Base-by-base conservation (phyloP, 2,113 vertebrate species). In the Elgaria multicarinata region DNA sequence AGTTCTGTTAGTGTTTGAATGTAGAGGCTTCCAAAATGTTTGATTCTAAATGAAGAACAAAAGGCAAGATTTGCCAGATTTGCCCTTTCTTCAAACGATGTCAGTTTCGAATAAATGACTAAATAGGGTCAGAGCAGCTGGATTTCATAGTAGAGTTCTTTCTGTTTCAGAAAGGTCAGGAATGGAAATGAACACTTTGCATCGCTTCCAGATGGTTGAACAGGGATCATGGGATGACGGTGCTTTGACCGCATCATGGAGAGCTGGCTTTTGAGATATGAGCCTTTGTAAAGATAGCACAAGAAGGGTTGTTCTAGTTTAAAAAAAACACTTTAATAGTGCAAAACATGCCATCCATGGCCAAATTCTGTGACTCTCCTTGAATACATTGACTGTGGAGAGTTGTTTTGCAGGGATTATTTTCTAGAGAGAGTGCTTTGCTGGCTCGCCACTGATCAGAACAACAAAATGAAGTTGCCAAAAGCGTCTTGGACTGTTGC, bases 91-190 rank as follows among this genome's bases (percentile, higher is more conserved):
- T 88, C n/a, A 86, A 76, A 26, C 67, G 26, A 24, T 90, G 36
- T 84, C 90, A 90, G 79, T 90, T 44, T 71, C 44, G 44, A 89
- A 67, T 55, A 89, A 55, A 89, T 81, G 92, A 5, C 89, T 83
- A 86, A 84, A 83, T 53, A 92, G 36, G 39, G 13, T 90, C 36
- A 91, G 91, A 93, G 67, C 72, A 89, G 44, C 83, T 75, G 50
- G 42, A 83, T 93, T 87, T 90, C 46, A 79, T 86, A n/a, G 75
- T 74, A 88, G 53, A 67, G 91, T 90, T 90, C n/a, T 81, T 87
- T 83, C 88, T 71, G 6, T 83, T 42, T 92, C 50, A 90, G 82
- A 87, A 64, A 93, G 64, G 79, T 90, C 90, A 85, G 90, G 86
- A 90, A 84, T 92, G 33, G 69, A 92, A 95, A 75, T 86, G 69